A percentile compares a stretch with the other conserved stretches of the same genome.
phyloP scores from a whole-genome alignment of 2,797 vertebrate genomes.

The Oceanodroma leucorhoa region DNA sequence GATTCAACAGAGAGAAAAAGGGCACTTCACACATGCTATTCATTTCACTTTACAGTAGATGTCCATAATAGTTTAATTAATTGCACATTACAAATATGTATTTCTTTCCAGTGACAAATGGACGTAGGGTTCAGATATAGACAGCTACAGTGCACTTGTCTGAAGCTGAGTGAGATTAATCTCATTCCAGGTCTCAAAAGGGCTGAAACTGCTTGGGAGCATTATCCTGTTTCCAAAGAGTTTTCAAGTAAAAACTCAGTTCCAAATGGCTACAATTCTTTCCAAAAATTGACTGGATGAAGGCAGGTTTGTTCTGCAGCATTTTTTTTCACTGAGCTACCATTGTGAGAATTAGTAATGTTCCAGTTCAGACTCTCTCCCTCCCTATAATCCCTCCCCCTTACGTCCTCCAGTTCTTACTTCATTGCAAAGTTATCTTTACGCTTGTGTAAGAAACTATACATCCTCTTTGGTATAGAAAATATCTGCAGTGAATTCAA shows the following conservation, averaged over 20 bases:
- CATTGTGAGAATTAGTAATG: constrained; percentile 22
- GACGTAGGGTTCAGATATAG: neutral
- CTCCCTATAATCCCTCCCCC: neutral
- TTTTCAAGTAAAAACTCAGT: constrained; percentile 12
- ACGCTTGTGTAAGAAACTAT: neutral
- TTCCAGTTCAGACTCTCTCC: neutral
- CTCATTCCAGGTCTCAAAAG: constrained; percentile 26
- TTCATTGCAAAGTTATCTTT: constrained; percentile 28
- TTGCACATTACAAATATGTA: neutral
- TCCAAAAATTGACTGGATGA: constrained; percentile 50
- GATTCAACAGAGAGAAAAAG: neutral
- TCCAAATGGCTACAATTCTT: constrained; percentile 39
- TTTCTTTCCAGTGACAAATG: constrained; percentile 11
- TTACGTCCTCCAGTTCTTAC: neutral
- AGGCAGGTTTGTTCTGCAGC: constrained; percentile 46
- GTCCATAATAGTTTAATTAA: neutral
- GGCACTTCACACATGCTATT: neutral
- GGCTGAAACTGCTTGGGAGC: constrained; percentile 24
- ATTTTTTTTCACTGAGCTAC: constrained; percentile 50
- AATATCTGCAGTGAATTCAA: neutral
- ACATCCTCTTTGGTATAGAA: neutral
- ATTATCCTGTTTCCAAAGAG: constrained; percentile 40
- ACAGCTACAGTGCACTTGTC: neutral
- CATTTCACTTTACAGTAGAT: neutral
- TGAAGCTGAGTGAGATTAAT: neutral